Evolutionary conservation across 2,888 invertebrate species (phyloP).

Genomic region (Cheilosia vernalis): DNA sequence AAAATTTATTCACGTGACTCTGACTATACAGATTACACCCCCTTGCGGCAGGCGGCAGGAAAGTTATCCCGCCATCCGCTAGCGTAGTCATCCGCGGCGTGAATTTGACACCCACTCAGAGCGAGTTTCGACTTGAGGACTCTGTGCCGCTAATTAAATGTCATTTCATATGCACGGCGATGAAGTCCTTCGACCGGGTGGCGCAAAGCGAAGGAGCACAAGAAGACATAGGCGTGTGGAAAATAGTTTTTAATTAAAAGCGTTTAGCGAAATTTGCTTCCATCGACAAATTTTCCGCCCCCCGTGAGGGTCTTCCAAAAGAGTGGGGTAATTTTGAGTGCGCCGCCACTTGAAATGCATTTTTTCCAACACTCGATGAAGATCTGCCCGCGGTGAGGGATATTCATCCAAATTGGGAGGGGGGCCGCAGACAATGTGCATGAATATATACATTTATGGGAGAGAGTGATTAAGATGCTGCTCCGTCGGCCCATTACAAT

Average conservation of each 20-base stretch:
- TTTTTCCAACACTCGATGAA: not conserved
- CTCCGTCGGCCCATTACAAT: slow-evolving; percentile 70
- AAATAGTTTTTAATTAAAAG: slow-evolving; percentile 63
- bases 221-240: slow-evolving; percentile 35
- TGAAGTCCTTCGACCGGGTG: not conserved
- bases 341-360: slow-evolving; percentile 46
- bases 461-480: slow-evolving; percentile 59
- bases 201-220: not conserved
- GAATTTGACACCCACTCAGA: slow-evolving; percentile 72
- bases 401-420: slow-evolving; percentile 4
- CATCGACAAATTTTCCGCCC: slow-evolving; percentile 47
- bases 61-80: not conserved
- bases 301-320: slow-evolving; percentile 19
- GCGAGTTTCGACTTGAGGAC: slow-evolving; percentile 36
- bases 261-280: slow-evolving; percentile 52
- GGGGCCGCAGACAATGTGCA: not conserved
- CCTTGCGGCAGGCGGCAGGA: not conserved
- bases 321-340: slow-evolving; percentile 5
- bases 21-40: not conserved
- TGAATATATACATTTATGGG: not conserved
- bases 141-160: slow-evolving; percentile 65
- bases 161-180: slow-evolving; percentile 62
- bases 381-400: not conserved
- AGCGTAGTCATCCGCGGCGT: slow-evolving; percentile 56
- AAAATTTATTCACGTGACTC: slow-evolving; percentile 51